These are phyloP conservation scores for Porites rus DNA, from an alignment of 92 coral and sea anemone species.

Conservation along the genomic window DNA sequence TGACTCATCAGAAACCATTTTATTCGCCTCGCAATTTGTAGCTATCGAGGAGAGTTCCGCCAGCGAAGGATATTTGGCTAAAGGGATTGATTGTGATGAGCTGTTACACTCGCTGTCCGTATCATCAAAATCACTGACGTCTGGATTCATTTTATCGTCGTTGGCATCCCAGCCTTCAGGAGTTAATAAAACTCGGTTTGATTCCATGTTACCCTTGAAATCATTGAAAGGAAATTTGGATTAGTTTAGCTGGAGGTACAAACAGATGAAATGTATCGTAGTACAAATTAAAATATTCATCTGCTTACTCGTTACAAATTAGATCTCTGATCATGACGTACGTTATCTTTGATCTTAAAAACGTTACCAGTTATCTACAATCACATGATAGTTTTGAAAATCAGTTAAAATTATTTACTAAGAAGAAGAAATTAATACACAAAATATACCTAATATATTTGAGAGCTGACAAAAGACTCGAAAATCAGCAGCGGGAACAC, in stretches of 20 bases:
- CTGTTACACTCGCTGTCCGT: slow-evolving; percentile 49
- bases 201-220: slow-evolving; percentile 40
- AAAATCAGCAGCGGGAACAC: not conserved
- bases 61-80: slow-evolving; percentile 82
- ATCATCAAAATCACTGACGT: slow-evolving; percentile 34
- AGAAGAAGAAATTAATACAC: not conserved
- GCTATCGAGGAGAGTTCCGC: slow-evolving; percentile 93
- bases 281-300: slow-evolving; percentile 9
- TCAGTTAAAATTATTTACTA: not conserved
- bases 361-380: not conserved
- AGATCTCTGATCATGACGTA: not conserved
- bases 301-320: not conserved
- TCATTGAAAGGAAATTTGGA: slow-evolving; percentile 5
- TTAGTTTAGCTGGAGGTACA: not conserved
- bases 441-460: not conserved
- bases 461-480: slow-evolving; percentile 7
- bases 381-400: not conserved
- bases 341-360: not conserved
- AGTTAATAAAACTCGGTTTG: slow-evolving; percentile 26
- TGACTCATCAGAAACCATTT: slow-evolving; percentile 41
- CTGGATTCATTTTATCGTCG: slow-evolving; percentile 36
- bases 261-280: slow-evolving; percentile 31
- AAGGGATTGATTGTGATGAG: slow-evolving; percentile 62
- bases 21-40: slow-evolving; percentile 64
- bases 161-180: slow-evolving; percentile 55